Percentiles rank a stretch among this genome's conserved stretches.
Evolutionary conservation across 1,140 invertebrate species (phyloP).

Genomic region (Polypedilum vanderplanki): DNA sequence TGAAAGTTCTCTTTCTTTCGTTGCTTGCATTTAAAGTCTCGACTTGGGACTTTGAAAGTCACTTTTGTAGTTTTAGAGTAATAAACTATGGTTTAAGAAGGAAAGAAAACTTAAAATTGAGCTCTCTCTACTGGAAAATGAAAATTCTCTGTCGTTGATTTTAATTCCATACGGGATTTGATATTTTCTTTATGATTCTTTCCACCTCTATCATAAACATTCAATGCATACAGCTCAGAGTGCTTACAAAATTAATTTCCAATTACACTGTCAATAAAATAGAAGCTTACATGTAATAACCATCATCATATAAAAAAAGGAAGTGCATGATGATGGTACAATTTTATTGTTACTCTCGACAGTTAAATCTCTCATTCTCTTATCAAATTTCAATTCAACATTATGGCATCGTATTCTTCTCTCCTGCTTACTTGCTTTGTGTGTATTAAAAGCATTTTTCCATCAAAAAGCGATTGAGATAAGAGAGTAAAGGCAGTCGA

Average conservation of each 20-base stretch:
- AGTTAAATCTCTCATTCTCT: background rate
- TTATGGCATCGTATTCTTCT: background rate
- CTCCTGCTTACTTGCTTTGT: background rate
- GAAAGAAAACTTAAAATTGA: background rate
- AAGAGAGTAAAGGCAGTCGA: background rate
- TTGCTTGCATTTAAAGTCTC: background rate
- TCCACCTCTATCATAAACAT: no score
- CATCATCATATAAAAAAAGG: background rate
- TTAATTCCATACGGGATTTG: background rate
- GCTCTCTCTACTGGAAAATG: background rate
- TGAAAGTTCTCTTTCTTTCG: background rate
- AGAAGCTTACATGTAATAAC: background rate
- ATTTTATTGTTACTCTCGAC: slow-evolving; percentile 12
- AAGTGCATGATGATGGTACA: background rate
- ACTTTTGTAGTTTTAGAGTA: background rate
- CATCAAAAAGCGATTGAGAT: background rate
- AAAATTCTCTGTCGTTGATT: background rate
- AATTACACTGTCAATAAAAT: slow-evolving; percentile 14
- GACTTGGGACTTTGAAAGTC: background rate
- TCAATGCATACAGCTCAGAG: no score
- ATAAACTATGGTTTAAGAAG: background rate
- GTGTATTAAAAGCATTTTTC: background rate
- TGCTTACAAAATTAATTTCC: background rate
- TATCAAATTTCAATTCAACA: slow-evolving; percentile 13
- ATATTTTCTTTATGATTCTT: background rate